phyloP scores from a whole-genome alignment of 2,888 invertebrate species.

The Acleris literana region DNA sequence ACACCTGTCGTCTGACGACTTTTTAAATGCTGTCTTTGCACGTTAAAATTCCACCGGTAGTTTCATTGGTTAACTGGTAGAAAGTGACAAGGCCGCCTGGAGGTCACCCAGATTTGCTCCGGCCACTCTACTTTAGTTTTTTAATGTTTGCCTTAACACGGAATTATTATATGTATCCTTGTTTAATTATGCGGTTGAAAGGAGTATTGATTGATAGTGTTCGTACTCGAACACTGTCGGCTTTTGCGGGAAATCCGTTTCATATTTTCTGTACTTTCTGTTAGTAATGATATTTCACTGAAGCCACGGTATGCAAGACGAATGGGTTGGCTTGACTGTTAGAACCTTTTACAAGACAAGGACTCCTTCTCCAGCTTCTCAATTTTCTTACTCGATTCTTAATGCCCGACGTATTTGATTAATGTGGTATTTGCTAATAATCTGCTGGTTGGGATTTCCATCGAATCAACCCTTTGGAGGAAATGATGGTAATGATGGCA shows the following conservation, averaged over 20 bases:
- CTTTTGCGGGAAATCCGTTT: not conserved
- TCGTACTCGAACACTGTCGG: not conserved
- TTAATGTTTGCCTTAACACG: slow-evolving; percentile 16
- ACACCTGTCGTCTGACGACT: not conserved
- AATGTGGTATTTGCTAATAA: too few species aligned
- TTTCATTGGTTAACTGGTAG: slow-evolving; percentile 53
- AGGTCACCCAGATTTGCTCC: slow-evolving; percentile 70
- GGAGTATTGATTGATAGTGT: slow-evolving; percentile 12
- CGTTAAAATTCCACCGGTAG: slow-evolving; percentile 38
- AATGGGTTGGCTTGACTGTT: too few species aligned
- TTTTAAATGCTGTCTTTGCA: not conserved
- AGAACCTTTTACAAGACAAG: too few species aligned
- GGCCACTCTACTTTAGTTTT: slow-evolving; percentile 39
- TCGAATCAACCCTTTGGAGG: too few species aligned
- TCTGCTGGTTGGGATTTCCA: too few species aligned
- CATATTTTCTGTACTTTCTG: not conserved
- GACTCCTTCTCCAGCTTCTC: too few species aligned
- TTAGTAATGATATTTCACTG: too few species aligned
- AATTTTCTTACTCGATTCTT: too few species aligned
- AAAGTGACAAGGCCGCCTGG: slow-evolving; percentile 72
- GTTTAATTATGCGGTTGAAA: slow-evolving; percentile 7
- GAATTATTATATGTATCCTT: slow-evolving; percentile 25
- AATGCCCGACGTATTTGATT: too few species aligned
- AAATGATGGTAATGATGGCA: too few species aligned
- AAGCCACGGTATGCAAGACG: too few species aligned